Evolutionary conservation across 2,888 invertebrate genomes (phyloP).

Genomic region (Sclerodermus sp.): DNA sequence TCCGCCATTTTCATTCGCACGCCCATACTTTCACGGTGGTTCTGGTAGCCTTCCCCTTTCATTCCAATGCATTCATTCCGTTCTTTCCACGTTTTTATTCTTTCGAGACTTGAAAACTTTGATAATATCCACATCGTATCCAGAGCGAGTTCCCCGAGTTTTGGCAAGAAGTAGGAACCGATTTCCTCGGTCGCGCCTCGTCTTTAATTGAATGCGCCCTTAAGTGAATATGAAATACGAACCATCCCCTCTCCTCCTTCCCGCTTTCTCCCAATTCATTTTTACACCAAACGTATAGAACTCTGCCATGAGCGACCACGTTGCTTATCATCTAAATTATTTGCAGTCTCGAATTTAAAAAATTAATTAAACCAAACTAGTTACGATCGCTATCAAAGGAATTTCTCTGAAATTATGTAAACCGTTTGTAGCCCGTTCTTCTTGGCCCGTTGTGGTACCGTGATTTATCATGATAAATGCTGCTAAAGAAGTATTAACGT

Average conservation of each 20-base stretch:
- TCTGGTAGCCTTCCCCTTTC: too few species aligned
- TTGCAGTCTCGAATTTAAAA: too few species aligned
- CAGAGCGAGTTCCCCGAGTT: constrained; percentile 23
- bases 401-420: too few species aligned
- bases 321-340: not conserved
- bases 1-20: too few species aligned
- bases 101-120: constrained; percentile 34
- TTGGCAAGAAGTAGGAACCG: constrained; percentile 11
- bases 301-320: not conserved
- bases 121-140: constrained; percentile 38
- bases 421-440: too few species aligned
- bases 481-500: too few species aligned
- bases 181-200: constrained; percentile 12
- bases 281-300: not conserved
- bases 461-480: too few species aligned
- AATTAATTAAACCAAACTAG: too few species aligned
- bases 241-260: constrained; percentile 2
- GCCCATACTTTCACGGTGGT: too few species aligned
- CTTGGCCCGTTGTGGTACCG: too few species aligned
- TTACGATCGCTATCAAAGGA: too few species aligned
- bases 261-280: not conserved
- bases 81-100: not conserved
- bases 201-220: constrained; percentile 33
- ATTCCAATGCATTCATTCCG: constrained; percentile 43
- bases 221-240: constrained; percentile 27